Evolutionary conservation across 2,113 vertebrate genomes (phyloP).

Genomic region (Brachypodius melanocephalos): DNA sequence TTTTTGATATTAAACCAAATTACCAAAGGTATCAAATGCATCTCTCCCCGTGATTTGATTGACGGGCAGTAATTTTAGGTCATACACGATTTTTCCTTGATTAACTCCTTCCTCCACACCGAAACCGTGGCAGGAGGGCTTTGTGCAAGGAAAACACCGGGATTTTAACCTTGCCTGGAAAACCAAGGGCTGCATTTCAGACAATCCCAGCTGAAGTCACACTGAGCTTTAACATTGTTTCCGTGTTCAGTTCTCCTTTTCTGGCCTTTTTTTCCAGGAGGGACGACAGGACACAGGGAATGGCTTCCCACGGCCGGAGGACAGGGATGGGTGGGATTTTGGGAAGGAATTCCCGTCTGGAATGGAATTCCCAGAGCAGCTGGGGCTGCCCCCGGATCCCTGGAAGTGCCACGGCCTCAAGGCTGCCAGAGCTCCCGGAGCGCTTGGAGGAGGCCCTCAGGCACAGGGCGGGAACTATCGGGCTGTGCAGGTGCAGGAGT

Average conservation of each 20-base stretch:
- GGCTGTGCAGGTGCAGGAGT: neutral
- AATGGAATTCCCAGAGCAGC: rapidly evolving
- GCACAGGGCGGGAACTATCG: rapidly evolving
- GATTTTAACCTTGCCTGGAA: neutral
- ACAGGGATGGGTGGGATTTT: rapidly evolving
- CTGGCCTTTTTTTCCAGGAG: neutral
- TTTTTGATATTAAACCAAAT: neutral
- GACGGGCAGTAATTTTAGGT: rapidly evolving
- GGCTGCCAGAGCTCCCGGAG: neutral
- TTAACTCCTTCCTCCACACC: neutral
- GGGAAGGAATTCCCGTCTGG: neutral
- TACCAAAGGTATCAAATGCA: rapidly evolving
- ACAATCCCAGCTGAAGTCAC: neutral
- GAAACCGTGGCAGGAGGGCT: neutral
- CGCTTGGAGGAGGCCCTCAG: rapidly evolving
- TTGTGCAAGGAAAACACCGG: neutral
- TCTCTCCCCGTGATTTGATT: neutral
- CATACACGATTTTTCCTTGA: neutral
- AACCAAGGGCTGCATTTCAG: neutral
- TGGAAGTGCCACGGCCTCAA: rapidly evolving
- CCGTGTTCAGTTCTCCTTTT: neutral
- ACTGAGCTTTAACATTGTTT: rapidly evolving
- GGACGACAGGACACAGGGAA: neutral
- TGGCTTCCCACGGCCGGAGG: rapidly evolving
- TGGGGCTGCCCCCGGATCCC: neutral